Base-by-base conservation (phyloP, 2,113 vertebrate species). In the Dasyornis broadbenti region DNA sequence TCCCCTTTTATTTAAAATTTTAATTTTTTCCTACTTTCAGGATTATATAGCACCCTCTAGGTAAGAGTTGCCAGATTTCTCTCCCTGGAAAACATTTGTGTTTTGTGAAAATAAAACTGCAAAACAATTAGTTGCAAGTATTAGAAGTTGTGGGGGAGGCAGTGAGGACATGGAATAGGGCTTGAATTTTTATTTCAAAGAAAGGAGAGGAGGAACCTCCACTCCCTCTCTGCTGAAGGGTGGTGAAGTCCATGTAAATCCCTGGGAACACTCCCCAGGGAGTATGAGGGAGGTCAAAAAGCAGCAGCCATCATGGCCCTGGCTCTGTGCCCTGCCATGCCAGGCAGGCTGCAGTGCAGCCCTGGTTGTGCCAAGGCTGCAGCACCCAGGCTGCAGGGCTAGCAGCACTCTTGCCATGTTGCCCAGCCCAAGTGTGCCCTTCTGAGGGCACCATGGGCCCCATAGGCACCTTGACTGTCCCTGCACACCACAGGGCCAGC, bases 381-480 rank as follows among this genome's bases (percentile, higher is more conserved):
- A 33, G 52, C 15, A 22, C 26, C 50, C 23, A 10, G 45, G 23
- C 44, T 54, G 15, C n/a, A 28, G 8, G 44, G 23, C 64, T 59
- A 53, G 24, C 5, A 47, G 44, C 49, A 11, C 33, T 5, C 60
- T 44, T 2, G 0, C n/a, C 8, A 4, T 24, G 21, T 11, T 1
- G 0, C 16, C 28, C 1, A 2, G 13, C 12, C 9, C 10, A 2
- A 0, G 2, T 0, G 0, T 52, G 14, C 9, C 37, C 37, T 84
- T 42, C n/a, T 28, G 15, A 27, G 0, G 0, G 50, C 72, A 57
- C 52, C 0, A 0, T 0, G 0, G 27, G 63, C 9, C 18, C 18
- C 39, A 11, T 0, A 0, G 53, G 13, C 20, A 12, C 56, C 15
- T 47, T 0, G 0, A 7, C n/a, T n/a, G n/a, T n/a, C n/a, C n/a